Conservation (phyloP, 2,888 invertebrate genomes). For the Mactromeris polynyma region DNA sequence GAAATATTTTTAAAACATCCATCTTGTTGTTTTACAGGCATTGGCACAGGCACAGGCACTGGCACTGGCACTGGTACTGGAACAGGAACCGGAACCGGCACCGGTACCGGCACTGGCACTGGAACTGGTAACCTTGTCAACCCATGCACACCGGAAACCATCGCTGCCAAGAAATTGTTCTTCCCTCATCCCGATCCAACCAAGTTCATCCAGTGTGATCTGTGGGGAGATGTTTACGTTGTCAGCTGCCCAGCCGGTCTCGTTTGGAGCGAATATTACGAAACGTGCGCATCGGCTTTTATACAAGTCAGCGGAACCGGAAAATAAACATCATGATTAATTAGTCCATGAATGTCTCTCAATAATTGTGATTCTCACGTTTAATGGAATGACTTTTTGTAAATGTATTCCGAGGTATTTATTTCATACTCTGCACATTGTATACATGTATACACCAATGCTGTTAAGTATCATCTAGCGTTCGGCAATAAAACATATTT, state of each 20-base stretch:
- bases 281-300: conserved; percentile 77
- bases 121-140: conserved; percentile 50
- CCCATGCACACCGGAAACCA: conserved; percentile 63
- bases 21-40: neutral
- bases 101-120: conserved; percentile 21
- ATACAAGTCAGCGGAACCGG: conserved; percentile 33
- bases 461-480: neutral
- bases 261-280: conserved; percentile 76
- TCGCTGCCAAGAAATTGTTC: conserved; percentile 69
- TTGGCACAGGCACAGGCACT: neutral
- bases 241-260: conserved; percentile 78
- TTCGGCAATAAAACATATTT: neutral
- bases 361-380: conserved; percentile 4
- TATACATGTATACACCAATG: conserved; percentile 18
- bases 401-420: conserved; percentile 25
- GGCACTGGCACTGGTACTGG: conserved; percentile 20
- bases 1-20: no score
- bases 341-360: conserved; percentile 4
- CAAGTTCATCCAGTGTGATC: conserved; percentile 81
- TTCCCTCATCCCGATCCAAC: conserved; percentile 77
- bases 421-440: conserved; percentile 13
- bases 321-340: conserved; percentile 24
- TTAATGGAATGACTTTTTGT: neutral
- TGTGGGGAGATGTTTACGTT: conserved; percentile 75
- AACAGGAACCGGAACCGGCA: conserved; percentile 40